Base-by-base conservation (phyloP, 2,113 vertebrate species). In the Bungarus multicinctus region DNA sequence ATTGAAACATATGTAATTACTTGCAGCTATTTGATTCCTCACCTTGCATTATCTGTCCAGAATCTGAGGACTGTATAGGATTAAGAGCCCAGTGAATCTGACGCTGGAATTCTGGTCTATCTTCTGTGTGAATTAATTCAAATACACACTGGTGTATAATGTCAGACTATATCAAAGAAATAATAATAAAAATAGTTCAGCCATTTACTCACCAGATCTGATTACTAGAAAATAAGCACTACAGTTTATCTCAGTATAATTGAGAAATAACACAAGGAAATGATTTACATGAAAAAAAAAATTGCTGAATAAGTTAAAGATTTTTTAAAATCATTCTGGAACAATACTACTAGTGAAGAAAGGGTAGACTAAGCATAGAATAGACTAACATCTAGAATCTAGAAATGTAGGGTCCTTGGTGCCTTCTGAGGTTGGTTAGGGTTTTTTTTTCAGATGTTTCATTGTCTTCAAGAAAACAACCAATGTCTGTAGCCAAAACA, bases 81-180 rank as follows among this genome's bases (percentile, higher is more conserved):
- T 97, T 98, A 89, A 98, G 96, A 8, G 98, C 96, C 98, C 98
- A 98, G 3, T 98, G 98, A 27, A 99, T 97, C 94, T 98, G 98
- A 55, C 97, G 97, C 39, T 98, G 98, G 96, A 99, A 98, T 94
- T 98, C 98, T 81, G 96, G 96, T 88, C 98, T 97, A 93, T 99
- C 98, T 95, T 99, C 98, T 1, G 98, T 98, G 45, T 99, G 98
- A 94, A 99, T 98, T 88, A 98, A 96, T 94, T 98, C 98, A 95
- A 98, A 98, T 1, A 98, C 98, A 58, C 98, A 98, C 97, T 99
- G 98, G 93, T 99, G 98, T 95, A 98, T 98, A 89, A 99, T 97
- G 95, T 99, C 98, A 53, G 98, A 98, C 98, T 99, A 74, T 0
- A 3, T 25, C 43, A 22, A 95, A 91, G 94, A 93, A 64, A 91